phyloP scores from a whole-genome alignment of 2,113 vertebrate genomes.

The Xiphias gladius region DNA sequence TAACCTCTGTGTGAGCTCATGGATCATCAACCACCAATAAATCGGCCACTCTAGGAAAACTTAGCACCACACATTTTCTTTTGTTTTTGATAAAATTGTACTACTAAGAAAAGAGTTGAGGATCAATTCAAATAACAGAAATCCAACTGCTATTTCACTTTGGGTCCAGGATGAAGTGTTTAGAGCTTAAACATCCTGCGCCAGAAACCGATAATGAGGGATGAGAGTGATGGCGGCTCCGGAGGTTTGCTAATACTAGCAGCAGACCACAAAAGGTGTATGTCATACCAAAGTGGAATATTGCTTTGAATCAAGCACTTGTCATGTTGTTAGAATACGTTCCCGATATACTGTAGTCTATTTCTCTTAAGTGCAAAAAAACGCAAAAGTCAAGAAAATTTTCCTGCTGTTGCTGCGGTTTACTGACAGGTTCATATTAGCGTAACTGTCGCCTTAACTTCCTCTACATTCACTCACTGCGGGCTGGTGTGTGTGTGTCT shows the following conservation, averaged over 20 bases:
- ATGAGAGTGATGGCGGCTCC: neutral
- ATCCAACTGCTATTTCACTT: neutral
- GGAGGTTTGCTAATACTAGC: neutral
- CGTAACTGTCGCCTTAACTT: neutral
- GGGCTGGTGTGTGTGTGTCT: constrained; percentile 10
- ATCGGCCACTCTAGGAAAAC: neutral
- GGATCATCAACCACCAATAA: neutral
- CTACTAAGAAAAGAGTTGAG: neutral
- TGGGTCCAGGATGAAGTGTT: neutral
- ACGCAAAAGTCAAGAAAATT: constrained; percentile 4
- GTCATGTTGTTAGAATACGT: constrained; percentile 5
- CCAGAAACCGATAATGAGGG: neutral
- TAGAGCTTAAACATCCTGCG: neutral
- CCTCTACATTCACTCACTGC: neutral
- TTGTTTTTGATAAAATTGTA: neutral
- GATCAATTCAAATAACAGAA: neutral
- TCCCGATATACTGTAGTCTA: constrained; percentile 11
- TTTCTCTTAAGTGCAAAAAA: constrained; percentile 51
- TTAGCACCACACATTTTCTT: constrained; percentile 9
- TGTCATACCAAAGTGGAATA: constrained; percentile 14
- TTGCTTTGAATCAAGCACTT: constrained; percentile 21
- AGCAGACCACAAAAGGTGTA: neutral
- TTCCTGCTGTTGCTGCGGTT: constrained; percentile 4
- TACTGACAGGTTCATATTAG: neutral
- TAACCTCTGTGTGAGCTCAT: neutral